Conservation (phyloP, 2,113 vertebrate species). For the Struthio camelus region DNA sequence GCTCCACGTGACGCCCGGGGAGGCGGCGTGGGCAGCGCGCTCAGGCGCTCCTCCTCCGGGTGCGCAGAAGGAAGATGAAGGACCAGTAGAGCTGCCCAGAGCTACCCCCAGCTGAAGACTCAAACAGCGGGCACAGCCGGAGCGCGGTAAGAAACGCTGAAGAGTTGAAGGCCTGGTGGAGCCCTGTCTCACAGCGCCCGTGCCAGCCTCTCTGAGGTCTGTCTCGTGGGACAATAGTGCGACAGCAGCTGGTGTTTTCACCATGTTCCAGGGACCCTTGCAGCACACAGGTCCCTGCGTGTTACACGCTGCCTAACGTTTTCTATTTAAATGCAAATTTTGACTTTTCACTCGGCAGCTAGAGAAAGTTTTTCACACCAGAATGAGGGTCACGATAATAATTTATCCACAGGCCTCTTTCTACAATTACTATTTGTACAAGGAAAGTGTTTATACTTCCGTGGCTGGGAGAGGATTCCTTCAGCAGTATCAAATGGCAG, state of each 20-base stretch:
- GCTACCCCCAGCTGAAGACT: too few relatives aligned
- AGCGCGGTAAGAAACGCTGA: too few relatives aligned
- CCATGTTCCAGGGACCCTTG: not conserved
- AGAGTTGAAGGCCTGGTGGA: not conserved
- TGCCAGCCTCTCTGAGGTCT: too few relatives aligned
- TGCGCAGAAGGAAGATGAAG: not conserved
- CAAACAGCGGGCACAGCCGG: not conserved
- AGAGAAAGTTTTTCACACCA: slow-evolving; percentile 70
- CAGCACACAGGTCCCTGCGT: not conserved
- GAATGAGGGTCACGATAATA: slow-evolving; percentile 77
- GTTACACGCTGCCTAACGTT: slow-evolving; percentile 21
- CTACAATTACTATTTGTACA: slow-evolving; percentile 71
- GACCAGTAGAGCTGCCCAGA: not conserved
- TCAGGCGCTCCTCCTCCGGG: not conserved
- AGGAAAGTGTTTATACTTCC: slow-evolving; percentile 7
- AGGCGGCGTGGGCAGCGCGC: not conserved
- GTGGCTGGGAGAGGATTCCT: not conserved
- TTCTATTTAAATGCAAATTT: slow-evolving; percentile 86
- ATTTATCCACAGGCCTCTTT: slow-evolving; percentile 75
- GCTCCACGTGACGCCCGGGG: too few relatives aligned
- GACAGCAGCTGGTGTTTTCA: fast-evolving
- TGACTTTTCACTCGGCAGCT: slow-evolving; percentile 79
- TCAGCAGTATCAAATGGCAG: fast-evolving
- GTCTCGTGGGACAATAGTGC: fast-evolving
- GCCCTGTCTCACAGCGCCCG: fast-evolving